A percentile compares a stretch with the other conserved stretches of the same genome.
Conservation (phyloP, 2,888 invertebrate species). For the Hipparchia semele region DNA sequence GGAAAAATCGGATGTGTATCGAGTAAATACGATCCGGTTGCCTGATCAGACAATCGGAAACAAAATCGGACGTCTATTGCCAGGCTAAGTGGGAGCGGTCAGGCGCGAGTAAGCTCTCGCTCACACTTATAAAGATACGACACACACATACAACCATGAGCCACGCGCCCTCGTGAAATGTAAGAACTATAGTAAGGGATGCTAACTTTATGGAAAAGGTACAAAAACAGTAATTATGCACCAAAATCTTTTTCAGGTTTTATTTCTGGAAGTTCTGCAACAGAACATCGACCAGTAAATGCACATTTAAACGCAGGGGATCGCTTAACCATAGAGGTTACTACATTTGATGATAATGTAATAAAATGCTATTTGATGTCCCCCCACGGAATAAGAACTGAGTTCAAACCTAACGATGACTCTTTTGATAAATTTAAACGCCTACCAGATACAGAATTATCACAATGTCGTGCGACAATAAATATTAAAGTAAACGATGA, state of each 20-base stretch:
- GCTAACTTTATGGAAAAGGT: neutral
- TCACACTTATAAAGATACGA: too few relatives aligned
- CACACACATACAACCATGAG: too few relatives aligned
- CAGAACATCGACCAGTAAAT: constrained; percentile 5
- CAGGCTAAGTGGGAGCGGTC: too few relatives aligned
- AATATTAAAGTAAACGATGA: constrained; percentile 40
- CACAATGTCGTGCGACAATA: constrained; percentile 42
- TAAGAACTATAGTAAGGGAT: too few relatives aligned
- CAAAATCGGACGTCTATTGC: too few relatives aligned
- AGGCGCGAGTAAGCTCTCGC: too few relatives aligned
- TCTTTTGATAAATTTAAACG: constrained; percentile 42
- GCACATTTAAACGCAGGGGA: constrained; percentile 37
- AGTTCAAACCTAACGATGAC: constrained; percentile 44
- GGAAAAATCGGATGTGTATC: too few relatives aligned
- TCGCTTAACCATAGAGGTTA: constrained; percentile 32
- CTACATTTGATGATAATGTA: constrained; percentile 31
- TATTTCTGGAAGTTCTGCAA: constrained; percentile 9
- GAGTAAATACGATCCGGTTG: too few relatives aligned
- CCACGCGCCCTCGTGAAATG: too few relatives aligned
- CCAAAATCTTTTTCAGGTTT: constrained; percentile 36
- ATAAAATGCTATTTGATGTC: constrained; percentile 44
- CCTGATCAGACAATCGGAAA: too few relatives aligned
- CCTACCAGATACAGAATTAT: constrained; percentile 15
- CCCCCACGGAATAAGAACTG: constrained; percentile 40
- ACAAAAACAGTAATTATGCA: neutral